Conservation (phyloP, 2,797 vertebrate genomes). For the Mormyrops boulengeri region DNA sequence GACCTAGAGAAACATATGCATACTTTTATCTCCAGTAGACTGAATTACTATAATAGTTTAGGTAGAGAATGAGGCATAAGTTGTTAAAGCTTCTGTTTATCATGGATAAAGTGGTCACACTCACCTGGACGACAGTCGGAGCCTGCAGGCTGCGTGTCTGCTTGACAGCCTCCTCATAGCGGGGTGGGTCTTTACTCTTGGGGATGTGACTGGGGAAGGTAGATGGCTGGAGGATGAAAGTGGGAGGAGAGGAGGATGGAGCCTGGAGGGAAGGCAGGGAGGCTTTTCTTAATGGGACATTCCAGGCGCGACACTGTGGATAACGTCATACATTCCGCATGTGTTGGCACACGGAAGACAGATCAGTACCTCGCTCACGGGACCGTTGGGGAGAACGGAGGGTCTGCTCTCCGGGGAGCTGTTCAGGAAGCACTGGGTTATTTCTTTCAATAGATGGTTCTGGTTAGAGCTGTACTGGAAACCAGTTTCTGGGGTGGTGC, state of each 20-base stretch:
- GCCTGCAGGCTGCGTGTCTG: conserved; percentile 76
- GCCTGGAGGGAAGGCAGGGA: conserved; percentile 47
- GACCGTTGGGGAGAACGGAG: conserved; percentile 73
- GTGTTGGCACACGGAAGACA: background rate
- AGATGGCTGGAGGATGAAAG: conserved; percentile 64
- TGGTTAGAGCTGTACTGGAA: conserved; percentile 45
- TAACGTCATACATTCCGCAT: background rate
- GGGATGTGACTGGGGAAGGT: conserved; percentile 63
- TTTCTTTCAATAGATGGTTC: conserved; percentile 57
- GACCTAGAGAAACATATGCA: background rate
- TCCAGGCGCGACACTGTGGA: background rate
- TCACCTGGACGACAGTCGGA: conserved; percentile 54
- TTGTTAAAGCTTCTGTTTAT: background rate
- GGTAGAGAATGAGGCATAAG: background rate
- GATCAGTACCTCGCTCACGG: conserved; percentile 69
- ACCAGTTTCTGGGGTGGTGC: conserved; percentile 53
- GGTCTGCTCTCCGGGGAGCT: conserved; percentile 58
- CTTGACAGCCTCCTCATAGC: conserved; percentile 93
- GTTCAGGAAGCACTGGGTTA: conserved; percentile 72
- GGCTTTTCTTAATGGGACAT: conserved; percentile 13
- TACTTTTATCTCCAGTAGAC: background rate
- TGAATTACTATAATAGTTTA: background rate
- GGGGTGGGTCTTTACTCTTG: conserved; percentile 83
- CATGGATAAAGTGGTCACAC: background rate
- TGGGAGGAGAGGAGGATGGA: conserved; percentile 59